Evolutionary conservation across 2,888 invertebrate species (phyloP), one percentile per base, ranked within the genome.

Genomic region (Desoria tigrina): DNA sequence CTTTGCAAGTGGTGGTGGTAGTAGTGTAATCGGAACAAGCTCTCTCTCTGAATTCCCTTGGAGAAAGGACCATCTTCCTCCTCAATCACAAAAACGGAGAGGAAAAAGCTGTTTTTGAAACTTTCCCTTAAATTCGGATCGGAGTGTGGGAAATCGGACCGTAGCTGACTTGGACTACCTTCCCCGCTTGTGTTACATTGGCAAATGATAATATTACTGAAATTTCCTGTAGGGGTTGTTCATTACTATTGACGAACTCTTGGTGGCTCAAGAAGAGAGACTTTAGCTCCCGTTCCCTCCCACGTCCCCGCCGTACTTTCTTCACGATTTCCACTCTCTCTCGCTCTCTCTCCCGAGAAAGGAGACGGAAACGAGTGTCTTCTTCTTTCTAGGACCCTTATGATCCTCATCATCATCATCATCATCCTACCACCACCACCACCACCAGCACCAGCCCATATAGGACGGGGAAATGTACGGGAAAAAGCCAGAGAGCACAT

Each of bases 121-220:
- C n/a, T n/a, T n/a, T n/a, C n/a, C n/a, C n/a, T n/a, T n/a, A n/a
- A n/a, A n/a, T n/a, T n/a, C n/a, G n/a, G n/a, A n/a, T n/a, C n/a
- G n/a, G n/a, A n/a, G n/a, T n/a, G n/a, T n/a, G n/a, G n/a, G n/a
- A n/a, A n/a, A n/a, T 16, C 32, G 11, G 32, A 4, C 11, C 32
- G 32, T 32, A 32, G n/a, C n/a, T 55, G 18, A 26, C 28, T 24
- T 42, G 60, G n/a, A 68, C 71, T 55, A 68, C 69, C 72, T 67
- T 72, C 72, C 60, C 65, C 68, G 65, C 55, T 70, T 66, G 69
- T 63, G 68, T 66, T 70, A 66, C 70, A 72, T 64, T 66, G 72
- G 64, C 70, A 70, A 73, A 73, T 73, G 73, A 73, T 70, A 71
- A 71, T 73, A 69, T 68, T 68, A 70, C 59, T 66, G 68, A 72